Evolutionary conservation across 2,797 vertebrate species (phyloP).

Genomic region (Neosalanx taihuensis): DNA sequence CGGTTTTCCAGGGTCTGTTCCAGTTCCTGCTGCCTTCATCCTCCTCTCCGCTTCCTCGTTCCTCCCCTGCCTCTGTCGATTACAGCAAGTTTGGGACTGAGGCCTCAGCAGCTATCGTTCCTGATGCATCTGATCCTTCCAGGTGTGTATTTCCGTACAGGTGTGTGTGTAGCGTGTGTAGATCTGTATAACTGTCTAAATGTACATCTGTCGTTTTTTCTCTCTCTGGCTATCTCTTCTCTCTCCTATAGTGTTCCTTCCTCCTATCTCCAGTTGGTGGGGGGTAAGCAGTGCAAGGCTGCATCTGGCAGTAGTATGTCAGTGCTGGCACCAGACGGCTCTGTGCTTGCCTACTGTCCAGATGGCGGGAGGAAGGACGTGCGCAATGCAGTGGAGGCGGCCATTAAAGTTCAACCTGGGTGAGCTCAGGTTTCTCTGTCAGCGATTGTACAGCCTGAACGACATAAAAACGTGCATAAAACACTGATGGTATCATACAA

Average conservation of each 20-base stretch:
- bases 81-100: conserved; percentile 64
- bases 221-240: background rate
- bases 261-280: conserved; percentile 75
- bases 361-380: conserved; percentile 83
- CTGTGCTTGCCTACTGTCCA: conserved; percentile 73
- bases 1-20: conserved; percentile 67
- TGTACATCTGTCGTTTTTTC: background rate
- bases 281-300: conserved; percentile 76
- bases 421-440: conserved; percentile 46
- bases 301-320: conserved; percentile 76
- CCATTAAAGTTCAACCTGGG: conserved; percentile 80
- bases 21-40: conserved; percentile 65
- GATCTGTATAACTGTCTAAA: conserved; percentile 26
- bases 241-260: conserved; percentile 64
- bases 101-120: conserved; percentile 46
- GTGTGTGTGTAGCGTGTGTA: background rate
- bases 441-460: background rate
- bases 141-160: conserved; percentile 51
- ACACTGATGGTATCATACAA: no score
- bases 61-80: conserved; percentile 55
- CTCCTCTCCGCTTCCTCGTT: conserved; percentile 42
- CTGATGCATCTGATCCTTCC: conserved; percentile 50
- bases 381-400: conserved; percentile 81
- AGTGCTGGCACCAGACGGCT: conserved; percentile 63
- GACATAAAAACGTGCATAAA: no score